Percentiles rank a stretch among this genome's conserved stretches.
These are phyloP conservation scores for Chydorus sphaericus DNA, from an alignment of 2,888 invertebrate genomes.

Conservation along the genomic window DNA sequence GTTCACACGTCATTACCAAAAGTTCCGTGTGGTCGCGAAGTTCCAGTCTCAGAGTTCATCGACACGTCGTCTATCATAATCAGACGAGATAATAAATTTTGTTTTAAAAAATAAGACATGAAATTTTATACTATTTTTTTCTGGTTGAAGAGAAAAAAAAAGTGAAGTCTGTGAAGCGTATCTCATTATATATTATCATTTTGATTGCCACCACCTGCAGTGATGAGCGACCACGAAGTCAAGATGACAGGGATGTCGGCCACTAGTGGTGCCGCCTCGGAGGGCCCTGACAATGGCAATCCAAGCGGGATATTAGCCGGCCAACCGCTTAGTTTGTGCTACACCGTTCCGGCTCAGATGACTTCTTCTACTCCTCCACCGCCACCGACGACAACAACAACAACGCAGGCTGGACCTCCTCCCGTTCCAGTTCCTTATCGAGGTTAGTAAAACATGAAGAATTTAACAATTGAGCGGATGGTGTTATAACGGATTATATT, in stretches of 20 bases:
- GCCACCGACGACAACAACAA: background rate
- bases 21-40: too few relatives aligned
- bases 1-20: too few relatives aligned
- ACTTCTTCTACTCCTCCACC: conserved; percentile 3
- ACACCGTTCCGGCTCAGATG: conserved; percentile 6
- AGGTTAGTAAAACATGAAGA: conserved; percentile 4
- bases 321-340: background rate
- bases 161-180: background rate
- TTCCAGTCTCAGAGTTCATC: too few relatives aligned
- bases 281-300: background rate
- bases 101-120: background rate
- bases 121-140: background rate
- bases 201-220: background rate
- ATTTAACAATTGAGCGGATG: background rate
- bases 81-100: background rate
- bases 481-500: background rate
- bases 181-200: background rate
- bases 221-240: background rate
- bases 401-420: background rate
- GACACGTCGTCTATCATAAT: background rate
- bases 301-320: background rate
- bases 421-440: conserved; percentile 12
- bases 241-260: background rate
- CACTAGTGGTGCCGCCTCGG: background rate
- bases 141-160: background rate